These are phyloP conservation scores for Bucco capensis DNA, from an alignment of 2,113 vertebrate genomes.

Conservation along the genomic window DNA sequence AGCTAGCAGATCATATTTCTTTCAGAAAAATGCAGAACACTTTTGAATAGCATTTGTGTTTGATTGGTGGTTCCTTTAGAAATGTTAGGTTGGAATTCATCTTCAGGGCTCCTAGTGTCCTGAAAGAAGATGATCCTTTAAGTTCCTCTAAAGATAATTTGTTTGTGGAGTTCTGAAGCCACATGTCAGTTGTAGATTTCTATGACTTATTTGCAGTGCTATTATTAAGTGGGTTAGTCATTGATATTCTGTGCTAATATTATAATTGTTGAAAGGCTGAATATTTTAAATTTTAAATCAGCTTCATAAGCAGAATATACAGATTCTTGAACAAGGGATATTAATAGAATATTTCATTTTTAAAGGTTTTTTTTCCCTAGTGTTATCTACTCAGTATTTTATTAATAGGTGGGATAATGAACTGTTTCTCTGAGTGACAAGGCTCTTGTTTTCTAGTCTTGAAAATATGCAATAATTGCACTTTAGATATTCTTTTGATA, in stretches of 20 bases:
- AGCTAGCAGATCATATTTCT: neutral
- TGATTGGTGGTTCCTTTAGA: neutral
- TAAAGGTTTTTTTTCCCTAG: fast-evolving
- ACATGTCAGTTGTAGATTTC: fast-evolving
- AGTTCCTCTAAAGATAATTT: neutral
- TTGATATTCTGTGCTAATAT: neutral
- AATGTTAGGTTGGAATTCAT: neutral
- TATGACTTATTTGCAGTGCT: neutral
- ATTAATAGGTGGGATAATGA: neutral
- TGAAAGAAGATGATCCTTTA: neutral
- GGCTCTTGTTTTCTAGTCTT: neutral
- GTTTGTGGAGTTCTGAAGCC: neutral
- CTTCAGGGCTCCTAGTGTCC: neutral
- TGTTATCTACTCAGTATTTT: neutral
- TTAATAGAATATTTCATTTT: neutral
- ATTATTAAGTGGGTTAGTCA: neutral
- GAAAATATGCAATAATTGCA: neutral
- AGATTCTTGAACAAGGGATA: neutral
- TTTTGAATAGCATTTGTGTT: neutral
- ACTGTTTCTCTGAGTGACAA: neutral
- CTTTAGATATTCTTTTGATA: neutral
- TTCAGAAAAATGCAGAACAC: neutral
- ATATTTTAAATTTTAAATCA: neutral
- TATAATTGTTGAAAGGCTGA: neutral
- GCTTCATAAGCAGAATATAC: neutral